Evolutionary conservation across 2,888 invertebrate genomes (phyloP), one percentile per base, ranked within the genome.

Genomic region (Ecdyonurus torrentis): DNA sequence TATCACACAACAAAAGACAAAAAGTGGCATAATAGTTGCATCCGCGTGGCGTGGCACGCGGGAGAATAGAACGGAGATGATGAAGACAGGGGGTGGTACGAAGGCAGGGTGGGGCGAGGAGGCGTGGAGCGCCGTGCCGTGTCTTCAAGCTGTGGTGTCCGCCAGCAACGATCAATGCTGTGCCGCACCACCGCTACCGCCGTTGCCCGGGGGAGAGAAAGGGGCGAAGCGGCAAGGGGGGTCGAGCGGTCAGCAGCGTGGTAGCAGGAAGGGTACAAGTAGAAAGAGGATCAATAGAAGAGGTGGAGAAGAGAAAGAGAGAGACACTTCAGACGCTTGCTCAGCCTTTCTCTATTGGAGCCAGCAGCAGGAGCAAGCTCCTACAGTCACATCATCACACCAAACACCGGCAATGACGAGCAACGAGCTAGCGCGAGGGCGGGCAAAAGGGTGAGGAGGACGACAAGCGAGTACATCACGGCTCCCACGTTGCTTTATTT

Each of bases 241-340:
- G 22, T 37, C 23, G 22, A 52, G 59, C 52, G 53, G 37, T 37
- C 37, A 37, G 37, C 37, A 59, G 58, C 25, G 63, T 59, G 64
- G 66, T 58, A 64, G 65, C 61, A 52, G 61, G 50, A 61, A 23
- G 23, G 52, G 61, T 61, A 52, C 50, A 52, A 52, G 24, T 23
- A 61, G 50, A 50, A 61, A 50, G 22, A 37, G 37, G 37, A 37
- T 52, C 61, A 52, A 50, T 50, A 61, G 23, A 52, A 52, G 52
- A 52, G 52, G 15, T 52, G 61, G 23, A 20, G 61, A 22, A n/a
- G 23, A 22, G 23, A 22, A 52, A 37, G 37, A 37, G 37, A 37
- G 15, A 5, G 15, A 5, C 37, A 37, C 37, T 37, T 37, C 37
- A 37, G 37, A 37, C 37, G 37, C 37, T 37, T 37, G 37, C 37